Percentiles rank a stretch among this genome's conserved stretches.
These are phyloP conservation scores for Stegana nigrithorax DNA, from an alignment of 2,888 invertebrate genomes.

Conservation along the genomic window DNA sequence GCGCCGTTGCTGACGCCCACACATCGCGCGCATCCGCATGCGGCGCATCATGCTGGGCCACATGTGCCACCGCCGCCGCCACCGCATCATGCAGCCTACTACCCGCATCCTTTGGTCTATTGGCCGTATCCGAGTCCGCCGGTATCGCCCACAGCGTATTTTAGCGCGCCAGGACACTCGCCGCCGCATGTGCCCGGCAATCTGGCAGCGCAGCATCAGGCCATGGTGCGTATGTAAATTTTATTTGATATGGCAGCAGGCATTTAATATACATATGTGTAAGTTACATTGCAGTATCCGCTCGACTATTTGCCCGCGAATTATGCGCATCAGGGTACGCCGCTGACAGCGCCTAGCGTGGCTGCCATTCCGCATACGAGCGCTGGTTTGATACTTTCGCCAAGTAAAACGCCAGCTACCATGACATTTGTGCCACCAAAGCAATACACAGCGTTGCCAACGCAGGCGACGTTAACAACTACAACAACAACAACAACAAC, in stretches of 20 bases:
- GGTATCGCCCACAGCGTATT: slow-evolving; percentile 90
- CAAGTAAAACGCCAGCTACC: slow-evolving; percentile 42
- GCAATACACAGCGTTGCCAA: slow-evolving; percentile 35
- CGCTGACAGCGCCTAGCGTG: slow-evolving; percentile 53
- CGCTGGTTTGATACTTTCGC: slow-evolving; percentile 56
- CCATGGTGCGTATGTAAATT: slow-evolving; percentile 50
- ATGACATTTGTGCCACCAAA: slow-evolving; percentile 52
- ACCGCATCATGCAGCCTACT: slow-evolving; percentile 70
- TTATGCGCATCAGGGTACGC: slow-evolving; percentile 48
- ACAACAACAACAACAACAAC: slow-evolving; percentile 26
- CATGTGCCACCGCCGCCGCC: slow-evolving; percentile 70
- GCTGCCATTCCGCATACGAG: slow-evolving; percentile 36
- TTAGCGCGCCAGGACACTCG: slow-evolving; percentile 71
- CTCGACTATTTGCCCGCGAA: slow-evolving; percentile 57
- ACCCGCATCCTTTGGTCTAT: slow-evolving; percentile 81
- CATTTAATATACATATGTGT: background rate
- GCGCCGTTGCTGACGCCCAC: slow-evolving; percentile 66
- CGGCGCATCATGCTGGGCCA: slow-evolving; percentile 66
- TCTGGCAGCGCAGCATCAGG: slow-evolving; percentile 48
- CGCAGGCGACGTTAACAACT: slow-evolving; percentile 16
- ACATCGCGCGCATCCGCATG: slow-evolving; percentile 58
- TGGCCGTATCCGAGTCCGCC: slow-evolving; percentile 97
- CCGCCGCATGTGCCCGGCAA: slow-evolving; percentile 53
- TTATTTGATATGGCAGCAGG: background rate
- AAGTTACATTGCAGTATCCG: slow-evolving; percentile 52